Evolutionary conservation across 2,797 vertebrate genomes (phyloP).

Genomic region (Micromesistius poutassou): DNA sequence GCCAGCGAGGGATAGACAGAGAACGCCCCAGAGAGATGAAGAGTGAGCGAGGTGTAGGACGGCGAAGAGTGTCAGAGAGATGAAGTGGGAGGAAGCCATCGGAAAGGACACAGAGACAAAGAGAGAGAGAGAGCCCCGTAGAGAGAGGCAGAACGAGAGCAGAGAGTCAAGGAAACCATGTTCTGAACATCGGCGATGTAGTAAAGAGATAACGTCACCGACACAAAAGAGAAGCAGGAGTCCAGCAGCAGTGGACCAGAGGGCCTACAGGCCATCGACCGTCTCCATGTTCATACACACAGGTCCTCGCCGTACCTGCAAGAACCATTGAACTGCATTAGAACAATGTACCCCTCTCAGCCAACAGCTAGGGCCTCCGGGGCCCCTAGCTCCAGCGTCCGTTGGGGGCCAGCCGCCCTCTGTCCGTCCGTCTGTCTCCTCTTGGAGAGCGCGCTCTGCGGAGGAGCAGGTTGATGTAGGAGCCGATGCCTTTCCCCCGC

Average conservation of each 20-base stretch:
- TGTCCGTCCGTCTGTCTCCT: constrained; percentile 52
- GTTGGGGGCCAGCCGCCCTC: neutral
- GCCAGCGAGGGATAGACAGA: neutral
- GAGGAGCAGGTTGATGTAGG: constrained; percentile 52
- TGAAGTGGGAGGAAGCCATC: constrained; percentile 44
- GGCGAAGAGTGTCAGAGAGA: neutral
- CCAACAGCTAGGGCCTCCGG: too few relatives aligned
- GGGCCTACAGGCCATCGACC: neutral
- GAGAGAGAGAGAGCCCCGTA: neutral
- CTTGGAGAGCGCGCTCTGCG: constrained; percentile 45
- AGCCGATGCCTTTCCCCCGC: constrained; percentile 52
- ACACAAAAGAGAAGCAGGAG: constrained; percentile 21
- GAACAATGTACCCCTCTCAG: neutral
- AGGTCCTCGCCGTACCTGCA: neutral
- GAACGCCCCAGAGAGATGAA: neutral
- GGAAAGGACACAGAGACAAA: neutral
- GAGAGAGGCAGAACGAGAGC: neutral
- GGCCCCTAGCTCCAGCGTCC: neutral
- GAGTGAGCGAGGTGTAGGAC: neutral
- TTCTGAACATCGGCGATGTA: neutral
- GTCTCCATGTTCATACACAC: neutral
- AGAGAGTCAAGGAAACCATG: constrained; percentile 7
- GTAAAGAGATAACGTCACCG: constrained; percentile 16
- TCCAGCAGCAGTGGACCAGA: neutral
- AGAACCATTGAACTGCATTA: neutral